Conservation (phyloP, 2,888 invertebrate species). For the Nudaria mundana region DNA sequence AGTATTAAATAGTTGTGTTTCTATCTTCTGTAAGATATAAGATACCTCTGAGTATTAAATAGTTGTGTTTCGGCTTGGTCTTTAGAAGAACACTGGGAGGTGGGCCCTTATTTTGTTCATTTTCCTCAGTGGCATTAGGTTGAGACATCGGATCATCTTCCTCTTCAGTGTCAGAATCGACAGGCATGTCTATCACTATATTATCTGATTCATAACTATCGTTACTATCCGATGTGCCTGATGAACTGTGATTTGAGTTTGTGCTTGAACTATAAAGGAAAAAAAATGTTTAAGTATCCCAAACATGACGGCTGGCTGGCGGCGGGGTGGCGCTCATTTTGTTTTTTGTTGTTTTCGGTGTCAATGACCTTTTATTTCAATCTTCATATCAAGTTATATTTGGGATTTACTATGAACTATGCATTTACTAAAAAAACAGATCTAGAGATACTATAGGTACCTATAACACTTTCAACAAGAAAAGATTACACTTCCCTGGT, state of each 20-base stretch:
- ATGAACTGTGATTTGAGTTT: conserved; percentile 22
- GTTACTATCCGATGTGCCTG: conserved; percentile 35
- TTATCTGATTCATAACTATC: conserved; percentile 44
- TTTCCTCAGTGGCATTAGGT: conserved; percentile 31
- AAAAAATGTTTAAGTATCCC: not conserved
- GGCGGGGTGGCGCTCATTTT: too few relatives aligned
- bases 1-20: too few relatives aligned
- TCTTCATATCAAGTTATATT: too few relatives aligned
- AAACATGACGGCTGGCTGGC: too few relatives aligned
- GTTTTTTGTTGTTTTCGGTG: too few relatives aligned
- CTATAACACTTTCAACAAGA: too few relatives aligned
- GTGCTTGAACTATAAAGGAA: conserved; percentile 1
- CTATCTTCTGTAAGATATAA: not conserved
- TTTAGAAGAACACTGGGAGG: conserved; percentile 77
- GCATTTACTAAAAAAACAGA: too few relatives aligned
- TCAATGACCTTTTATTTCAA: too few relatives aligned
- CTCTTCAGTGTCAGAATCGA: conserved; percentile 56
- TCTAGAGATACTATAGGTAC: too few relatives aligned
- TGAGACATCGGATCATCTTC: conserved; percentile 28
- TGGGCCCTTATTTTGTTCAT: conserved; percentile 50
- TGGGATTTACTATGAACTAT: too few relatives aligned
- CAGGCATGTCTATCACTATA: conserved; percentile 34
- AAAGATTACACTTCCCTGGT: too few relatives aligned
- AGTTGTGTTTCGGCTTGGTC: conserved; percentile 84
- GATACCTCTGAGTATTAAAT: conserved; percentile 81